Conservation (phyloP, 2,888 invertebrate species). For the Brenthis hecate region DNA sequence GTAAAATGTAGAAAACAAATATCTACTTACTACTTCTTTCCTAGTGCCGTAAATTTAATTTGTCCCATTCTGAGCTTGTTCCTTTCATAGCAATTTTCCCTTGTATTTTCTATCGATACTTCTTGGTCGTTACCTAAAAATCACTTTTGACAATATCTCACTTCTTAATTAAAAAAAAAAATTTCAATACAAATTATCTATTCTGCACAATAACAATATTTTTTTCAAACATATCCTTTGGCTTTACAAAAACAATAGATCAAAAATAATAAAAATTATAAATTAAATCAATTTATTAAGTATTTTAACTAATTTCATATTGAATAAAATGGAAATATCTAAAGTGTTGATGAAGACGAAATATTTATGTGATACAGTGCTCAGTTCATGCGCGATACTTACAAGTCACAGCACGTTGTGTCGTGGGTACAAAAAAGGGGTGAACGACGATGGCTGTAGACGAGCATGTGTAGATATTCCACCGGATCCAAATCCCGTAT, state of each 20-base stretch:
- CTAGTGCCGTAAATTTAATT: no score
- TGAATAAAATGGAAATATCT: neutral
- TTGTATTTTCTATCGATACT: slow-evolving; percentile 5
- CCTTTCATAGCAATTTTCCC: no score
- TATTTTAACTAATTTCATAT: neutral
- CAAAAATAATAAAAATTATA: neutral
- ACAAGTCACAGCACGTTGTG: slow-evolving; percentile 26
- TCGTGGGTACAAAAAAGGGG: slow-evolving; percentile 54
- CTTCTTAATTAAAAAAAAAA: neutral
- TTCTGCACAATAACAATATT: neutral
- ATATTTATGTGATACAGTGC: slow-evolving; percentile 22
- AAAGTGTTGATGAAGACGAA: neutral
- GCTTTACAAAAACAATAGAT: slow-evolving; percentile 9
- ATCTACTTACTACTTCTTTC: no score
- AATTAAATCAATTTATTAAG: slow-evolving; percentile 6
- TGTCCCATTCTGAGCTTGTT: no score
- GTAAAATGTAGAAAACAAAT: no score
- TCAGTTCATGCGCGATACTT: slow-evolving; percentile 24
- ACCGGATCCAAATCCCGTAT: slow-evolving; percentile 52
- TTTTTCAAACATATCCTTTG: neutral
- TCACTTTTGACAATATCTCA: no score
- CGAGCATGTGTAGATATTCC: slow-evolving; percentile 63
- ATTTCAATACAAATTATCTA: neutral
- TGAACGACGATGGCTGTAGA: slow-evolving; percentile 54
- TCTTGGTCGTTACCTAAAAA: neutral